A percentile compares a stretch with the other conserved stretches of the same genome.
Evolutionary conservation across 2,113 vertebrate species (phyloP).

Genomic region (Cervus canadensis): DNA sequence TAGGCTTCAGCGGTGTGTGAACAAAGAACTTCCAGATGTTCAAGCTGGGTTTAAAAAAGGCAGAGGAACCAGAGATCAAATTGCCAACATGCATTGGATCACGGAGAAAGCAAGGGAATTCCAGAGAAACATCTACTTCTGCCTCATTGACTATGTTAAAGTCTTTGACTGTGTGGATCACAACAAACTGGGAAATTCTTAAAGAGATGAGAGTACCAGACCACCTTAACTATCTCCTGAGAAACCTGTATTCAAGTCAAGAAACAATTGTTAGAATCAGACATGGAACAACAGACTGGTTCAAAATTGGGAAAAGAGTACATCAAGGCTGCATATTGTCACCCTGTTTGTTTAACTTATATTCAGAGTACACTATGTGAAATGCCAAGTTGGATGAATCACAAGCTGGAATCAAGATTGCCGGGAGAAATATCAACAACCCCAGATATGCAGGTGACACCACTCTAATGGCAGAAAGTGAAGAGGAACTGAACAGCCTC

Average conservation of each 20-base stretch:
- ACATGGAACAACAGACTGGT: neutral
- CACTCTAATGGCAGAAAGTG: neutral
- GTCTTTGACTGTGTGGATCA: neutral
- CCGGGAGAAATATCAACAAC: neutral
- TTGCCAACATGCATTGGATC: neutral
- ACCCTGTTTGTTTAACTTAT: neutral
- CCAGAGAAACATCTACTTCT: neutral
- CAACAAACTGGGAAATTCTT: neutral
- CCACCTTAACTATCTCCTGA: neutral
- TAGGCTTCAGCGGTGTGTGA: neutral
- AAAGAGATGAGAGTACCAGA: neutral
- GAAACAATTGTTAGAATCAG: neutral
- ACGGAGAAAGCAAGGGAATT: neutral
- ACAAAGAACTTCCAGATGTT: neutral
- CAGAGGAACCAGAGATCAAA: neutral
- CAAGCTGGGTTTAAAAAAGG: neutral
- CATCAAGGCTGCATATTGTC: neutral
- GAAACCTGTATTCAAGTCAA: neutral
- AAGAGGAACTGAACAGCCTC: neutral
- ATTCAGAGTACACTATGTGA: neutral
- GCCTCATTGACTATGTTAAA: neutral
- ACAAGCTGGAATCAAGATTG: neutral
- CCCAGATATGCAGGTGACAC: neutral
- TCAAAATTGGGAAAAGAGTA: neutral
- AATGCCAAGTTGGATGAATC: neutral